phyloP scores from a whole-genome alignment of 2,888 invertebrate genomes.

The Dryocosmus kuriphilus region DNA sequence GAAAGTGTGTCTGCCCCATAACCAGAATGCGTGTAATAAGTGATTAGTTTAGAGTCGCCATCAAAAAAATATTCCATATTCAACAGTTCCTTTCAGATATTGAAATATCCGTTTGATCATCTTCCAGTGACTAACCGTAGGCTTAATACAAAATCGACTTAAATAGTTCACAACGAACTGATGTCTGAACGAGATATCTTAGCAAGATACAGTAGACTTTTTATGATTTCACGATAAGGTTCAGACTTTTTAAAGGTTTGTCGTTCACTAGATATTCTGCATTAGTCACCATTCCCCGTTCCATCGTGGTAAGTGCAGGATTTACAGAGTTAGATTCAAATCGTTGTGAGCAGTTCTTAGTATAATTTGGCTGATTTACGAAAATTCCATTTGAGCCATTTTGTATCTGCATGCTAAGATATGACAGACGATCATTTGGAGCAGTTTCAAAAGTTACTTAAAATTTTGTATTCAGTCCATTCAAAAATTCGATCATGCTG shows the following conservation, averaged over 20 bases:
- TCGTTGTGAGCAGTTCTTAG: not conserved
- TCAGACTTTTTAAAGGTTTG: no score
- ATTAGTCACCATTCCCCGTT: conserved; percentile 61
- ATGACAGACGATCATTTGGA: no score
- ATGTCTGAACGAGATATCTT: conserved; percentile 44
- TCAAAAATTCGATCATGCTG: no score
- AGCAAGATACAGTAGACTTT: conserved; percentile 49
- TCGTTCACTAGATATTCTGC: conserved; percentile 30
- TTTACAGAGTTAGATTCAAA: conserved; percentile 46
- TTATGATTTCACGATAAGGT: conserved; percentile 44
- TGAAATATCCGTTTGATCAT: conserved; percentile 54
- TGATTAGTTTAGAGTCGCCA: conserved; percentile 49
- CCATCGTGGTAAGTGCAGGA: conserved; percentile 59
- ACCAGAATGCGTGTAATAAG: conserved; percentile 56
- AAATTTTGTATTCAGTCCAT: no score
- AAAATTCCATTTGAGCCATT: no score
- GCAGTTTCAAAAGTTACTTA: no score
- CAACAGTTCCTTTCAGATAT: conserved; percentile 54
- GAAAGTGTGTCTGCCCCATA: no score
- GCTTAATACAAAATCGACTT: conserved; percentile 57
- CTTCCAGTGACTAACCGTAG: conserved; percentile 53
- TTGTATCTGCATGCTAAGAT: no score
- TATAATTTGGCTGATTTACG: no score
- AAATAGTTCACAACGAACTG: conserved; percentile 62
- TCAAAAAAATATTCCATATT: conserved; percentile 60